These are phyloP conservation scores for Sinohyriopsis cumingii DNA, from an alignment of 2,888 invertebrate genomes.

Conservation along the genomic window DNA sequence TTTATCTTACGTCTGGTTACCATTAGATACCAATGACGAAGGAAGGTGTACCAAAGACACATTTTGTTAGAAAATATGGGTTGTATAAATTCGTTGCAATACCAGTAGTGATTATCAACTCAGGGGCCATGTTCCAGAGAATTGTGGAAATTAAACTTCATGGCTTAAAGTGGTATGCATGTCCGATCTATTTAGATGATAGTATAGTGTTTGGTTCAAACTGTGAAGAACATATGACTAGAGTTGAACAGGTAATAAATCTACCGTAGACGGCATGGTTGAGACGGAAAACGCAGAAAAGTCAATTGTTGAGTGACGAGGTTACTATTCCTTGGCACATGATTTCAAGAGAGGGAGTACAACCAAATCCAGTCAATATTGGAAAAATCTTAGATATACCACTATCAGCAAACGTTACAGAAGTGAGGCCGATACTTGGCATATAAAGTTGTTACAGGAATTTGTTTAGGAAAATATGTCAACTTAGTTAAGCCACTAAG, in stretches of 20 bases:
- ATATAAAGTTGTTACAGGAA: conserved; percentile 16
- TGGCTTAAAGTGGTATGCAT: conserved; percentile 18
- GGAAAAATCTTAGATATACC: conserved; percentile 5
- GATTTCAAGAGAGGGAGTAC: too few relatives aligned
- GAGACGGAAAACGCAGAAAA: conserved; percentile 30
- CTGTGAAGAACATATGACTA: conserved; percentile 15
- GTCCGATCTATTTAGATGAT: conserved; percentile 26
- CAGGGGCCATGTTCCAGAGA: conserved; percentile 16
- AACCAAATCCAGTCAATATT: conserved; percentile 15
- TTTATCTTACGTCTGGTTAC: too few relatives aligned
- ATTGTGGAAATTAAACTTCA: conserved; percentile 17
- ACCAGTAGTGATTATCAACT: conserved; percentile 17
- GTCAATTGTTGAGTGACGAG: too few relatives aligned
- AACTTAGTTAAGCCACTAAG: conserved; percentile 15
- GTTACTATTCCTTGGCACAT: too few relatives aligned
- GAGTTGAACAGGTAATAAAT: conserved; percentile 20
- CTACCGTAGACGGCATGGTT: conserved; percentile 18
- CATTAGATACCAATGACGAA: conserved; percentile 15
- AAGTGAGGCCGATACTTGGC: conserved; percentile 17
- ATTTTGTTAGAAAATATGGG: conserved; percentile 23
- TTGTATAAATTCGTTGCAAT: conserved; percentile 20
- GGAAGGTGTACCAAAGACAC: conserved; percentile 23
- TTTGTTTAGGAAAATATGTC: conserved; percentile 9
- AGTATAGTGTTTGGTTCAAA: conserved; percentile 20
- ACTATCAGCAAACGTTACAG: too few relatives aligned